Conservation (phyloP, 2,888 invertebrate species). For the Drosophila fungiperda region DNA sequence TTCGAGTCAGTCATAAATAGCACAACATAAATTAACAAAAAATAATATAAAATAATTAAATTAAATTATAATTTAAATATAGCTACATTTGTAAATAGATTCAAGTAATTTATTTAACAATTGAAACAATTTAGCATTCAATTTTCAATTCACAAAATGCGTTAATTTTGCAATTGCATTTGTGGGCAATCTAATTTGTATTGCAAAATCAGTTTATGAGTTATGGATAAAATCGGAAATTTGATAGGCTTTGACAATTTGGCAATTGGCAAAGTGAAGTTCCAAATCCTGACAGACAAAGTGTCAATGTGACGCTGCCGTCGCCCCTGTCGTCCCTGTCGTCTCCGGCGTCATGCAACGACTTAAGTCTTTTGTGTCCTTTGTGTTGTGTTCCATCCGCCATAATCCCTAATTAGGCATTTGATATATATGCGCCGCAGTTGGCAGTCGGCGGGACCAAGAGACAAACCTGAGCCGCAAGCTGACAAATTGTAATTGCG, state of each 20-base stretch:
- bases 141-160: background rate
- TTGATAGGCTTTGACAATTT: conserved; percentile 31
- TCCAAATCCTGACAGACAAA: conserved; percentile 45
- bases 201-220: conserved; percentile 25
- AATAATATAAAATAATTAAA: too few species aligned
- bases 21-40: too few species aligned
- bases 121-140: background rate
- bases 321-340: background rate
- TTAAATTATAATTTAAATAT: background rate
- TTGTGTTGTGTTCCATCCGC: conserved; percentile 44
- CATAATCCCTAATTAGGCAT: conserved; percentile 76
- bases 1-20: too few species aligned
- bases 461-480: conserved; percentile 57
- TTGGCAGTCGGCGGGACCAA: conserved; percentile 28
- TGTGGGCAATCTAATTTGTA: background rate
- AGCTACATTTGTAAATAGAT: background rate
- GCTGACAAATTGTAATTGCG: conserved; percentile 80
- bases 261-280: conserved; percentile 39
- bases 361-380: conserved; percentile 38
- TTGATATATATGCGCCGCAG: conserved; percentile 59
- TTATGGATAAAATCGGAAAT: conserved; percentile 21
- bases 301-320: conserved; percentile 36
- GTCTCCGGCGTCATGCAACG: background rate
- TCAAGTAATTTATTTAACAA: too few species aligned
- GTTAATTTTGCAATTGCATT: background rate